These are phyloP conservation scores for Diachasmimorpha longicaudata DNA, from an alignment of 1,140 invertebrate genomes.

Conservation along the genomic window DNA sequence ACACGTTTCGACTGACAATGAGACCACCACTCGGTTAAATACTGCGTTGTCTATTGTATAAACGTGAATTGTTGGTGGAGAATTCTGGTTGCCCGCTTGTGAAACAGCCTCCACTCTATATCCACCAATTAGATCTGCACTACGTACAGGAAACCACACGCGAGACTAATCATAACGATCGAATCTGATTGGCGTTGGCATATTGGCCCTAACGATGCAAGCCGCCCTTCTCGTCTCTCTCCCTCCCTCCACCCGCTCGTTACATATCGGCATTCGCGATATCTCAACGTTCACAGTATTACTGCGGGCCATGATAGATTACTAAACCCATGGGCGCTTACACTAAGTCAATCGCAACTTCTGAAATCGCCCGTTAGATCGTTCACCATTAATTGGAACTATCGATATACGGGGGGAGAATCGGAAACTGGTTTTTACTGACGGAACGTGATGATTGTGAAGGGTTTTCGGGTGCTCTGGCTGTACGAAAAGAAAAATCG, in stretches of 20 bases:
- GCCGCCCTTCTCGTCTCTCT: not conserved
- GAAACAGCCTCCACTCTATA: not conserved
- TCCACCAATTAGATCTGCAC: not conserved
- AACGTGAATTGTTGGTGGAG: not conserved
- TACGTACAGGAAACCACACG: not conserved
- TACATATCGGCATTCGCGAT: not conserved
- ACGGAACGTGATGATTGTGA: too few relatives aligned
- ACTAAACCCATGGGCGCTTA: not conserved
- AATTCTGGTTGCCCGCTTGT: not conserved
- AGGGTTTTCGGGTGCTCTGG: too few relatives aligned
- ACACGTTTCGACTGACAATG: constrained; percentile 2
- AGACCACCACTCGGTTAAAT: not conserved
- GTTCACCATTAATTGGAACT: too few relatives aligned
- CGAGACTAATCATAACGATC: not conserved
- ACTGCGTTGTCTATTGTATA: not conserved
- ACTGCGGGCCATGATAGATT: not conserved
- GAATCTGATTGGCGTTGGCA: not conserved
- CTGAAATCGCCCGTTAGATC: too few relatives aligned
- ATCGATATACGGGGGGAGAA: too few relatives aligned
- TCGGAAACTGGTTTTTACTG: too few relatives aligned
- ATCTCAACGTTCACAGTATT: not conserved
- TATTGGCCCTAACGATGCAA: not conserved
- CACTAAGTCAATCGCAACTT: not conserved
- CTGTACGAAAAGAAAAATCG: too few relatives aligned
- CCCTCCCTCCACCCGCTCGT: not conserved